Evolutionary conservation across 2,797 vertebrate species (phyloP).

Genomic region (Merluccius polli): DNA sequence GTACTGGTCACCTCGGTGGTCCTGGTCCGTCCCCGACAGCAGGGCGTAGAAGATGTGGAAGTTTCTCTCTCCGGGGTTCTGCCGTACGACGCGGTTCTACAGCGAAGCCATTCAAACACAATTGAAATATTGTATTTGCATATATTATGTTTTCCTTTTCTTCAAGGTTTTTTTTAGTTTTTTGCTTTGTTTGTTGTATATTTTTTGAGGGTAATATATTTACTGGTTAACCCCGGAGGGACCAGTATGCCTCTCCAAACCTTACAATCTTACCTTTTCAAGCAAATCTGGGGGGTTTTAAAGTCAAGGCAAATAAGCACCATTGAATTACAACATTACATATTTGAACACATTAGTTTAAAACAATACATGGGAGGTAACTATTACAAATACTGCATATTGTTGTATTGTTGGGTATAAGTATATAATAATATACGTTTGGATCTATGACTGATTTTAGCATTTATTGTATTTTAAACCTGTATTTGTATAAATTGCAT

Average conservation of each 20-base stretch:
- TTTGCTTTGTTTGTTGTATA: too few relatives aligned
- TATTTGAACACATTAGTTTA: not conserved
- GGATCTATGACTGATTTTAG: too few relatives aligned
- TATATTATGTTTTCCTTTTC: not conserved
- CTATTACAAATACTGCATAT: too few relatives aligned
- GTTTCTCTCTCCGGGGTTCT: conserved; percentile 88
- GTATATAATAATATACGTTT: too few relatives aligned
- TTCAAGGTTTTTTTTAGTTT: too few relatives aligned
- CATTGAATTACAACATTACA: not conserved
- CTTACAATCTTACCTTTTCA: conserved; percentile 60
- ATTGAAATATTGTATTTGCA: not conserved
- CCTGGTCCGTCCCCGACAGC: conserved; percentile 75
- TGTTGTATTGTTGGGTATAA: too few relatives aligned
- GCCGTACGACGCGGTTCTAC: conserved; percentile 88
- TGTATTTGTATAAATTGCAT: too few relatives aligned
- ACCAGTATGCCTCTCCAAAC: not conserved
- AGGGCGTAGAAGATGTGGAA: conserved; percentile 91
- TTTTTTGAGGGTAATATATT: too few relatives aligned
- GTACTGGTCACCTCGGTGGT: conserved; percentile 76
- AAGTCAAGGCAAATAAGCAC: conserved; percentile 51
- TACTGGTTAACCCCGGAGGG: not conserved
- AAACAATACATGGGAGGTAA: too few relatives aligned
- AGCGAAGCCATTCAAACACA: conserved; percentile 18
- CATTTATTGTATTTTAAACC: too few relatives aligned
- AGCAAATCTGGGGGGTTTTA: conserved; percentile 59